Evolutionary conservation across 2,113 vertebrate species (phyloP).

Genomic region (Neopipo cinnamomea): DNA sequence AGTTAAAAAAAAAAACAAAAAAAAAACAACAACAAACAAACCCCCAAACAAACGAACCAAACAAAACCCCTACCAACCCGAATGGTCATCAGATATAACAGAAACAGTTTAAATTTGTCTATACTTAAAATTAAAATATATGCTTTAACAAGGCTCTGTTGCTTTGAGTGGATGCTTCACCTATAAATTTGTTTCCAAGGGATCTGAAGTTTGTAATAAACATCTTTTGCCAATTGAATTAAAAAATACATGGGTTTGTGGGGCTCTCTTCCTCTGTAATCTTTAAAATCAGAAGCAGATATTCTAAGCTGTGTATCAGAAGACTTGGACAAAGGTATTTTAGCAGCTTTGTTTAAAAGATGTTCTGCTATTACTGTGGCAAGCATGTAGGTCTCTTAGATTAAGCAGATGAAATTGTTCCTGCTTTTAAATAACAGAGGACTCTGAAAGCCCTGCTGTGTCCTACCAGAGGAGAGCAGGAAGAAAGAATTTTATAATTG

Average conservation of each 20-base stretch:
- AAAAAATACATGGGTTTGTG: accelerated
- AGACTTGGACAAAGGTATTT: background rate
- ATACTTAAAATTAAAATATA: background rate
- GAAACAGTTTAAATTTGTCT: background rate
- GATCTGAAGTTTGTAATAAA: background rate
- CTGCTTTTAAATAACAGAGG: background rate
- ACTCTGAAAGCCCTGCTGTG: background rate
- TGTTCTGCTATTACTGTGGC: background rate
- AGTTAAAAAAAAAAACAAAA: background rate
- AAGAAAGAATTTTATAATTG: background rate
- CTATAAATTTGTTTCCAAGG: background rate
- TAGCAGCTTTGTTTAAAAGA: background rate
- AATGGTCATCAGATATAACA: background rate
- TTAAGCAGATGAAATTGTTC: background rate
- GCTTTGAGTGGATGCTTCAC: background rate
- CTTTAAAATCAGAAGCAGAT: background rate
- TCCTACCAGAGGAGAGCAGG: background rate
- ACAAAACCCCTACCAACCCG: background rate
- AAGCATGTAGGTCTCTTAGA: background rate
- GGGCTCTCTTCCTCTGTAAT: background rate
- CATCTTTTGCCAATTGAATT: background rate
- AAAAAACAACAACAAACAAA: background rate
- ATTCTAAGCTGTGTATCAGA: background rate
- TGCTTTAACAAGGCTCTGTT: background rate
- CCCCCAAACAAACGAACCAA: background rate